A percentile compares a stretch with the other conserved stretches of the same genome.
These are phyloP conservation scores for Pseudomugil tenellus DNA, from an alignment of 2,797 vertebrate species.

Conservation along the genomic window DNA sequence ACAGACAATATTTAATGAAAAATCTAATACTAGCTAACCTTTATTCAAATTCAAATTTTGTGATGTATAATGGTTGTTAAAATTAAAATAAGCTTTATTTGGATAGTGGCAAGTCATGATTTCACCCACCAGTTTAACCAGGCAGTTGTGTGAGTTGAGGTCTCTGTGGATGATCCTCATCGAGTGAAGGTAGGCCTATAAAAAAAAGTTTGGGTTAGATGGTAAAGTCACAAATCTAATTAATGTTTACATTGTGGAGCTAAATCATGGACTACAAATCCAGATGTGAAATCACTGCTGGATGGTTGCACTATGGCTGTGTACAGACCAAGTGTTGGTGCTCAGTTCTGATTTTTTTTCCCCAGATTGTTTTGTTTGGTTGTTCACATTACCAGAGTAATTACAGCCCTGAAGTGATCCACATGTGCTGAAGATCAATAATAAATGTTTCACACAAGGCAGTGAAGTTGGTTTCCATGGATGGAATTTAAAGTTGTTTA, in stretches of 20 bases:
- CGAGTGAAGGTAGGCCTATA: conserved; percentile 92
- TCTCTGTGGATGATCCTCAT: conserved; percentile 98
- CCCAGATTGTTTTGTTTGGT: no score
- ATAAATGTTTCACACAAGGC: no score
- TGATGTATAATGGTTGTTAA: neutral
- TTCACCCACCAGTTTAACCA: conserved; percentile 91
- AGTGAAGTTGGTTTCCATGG: no score
- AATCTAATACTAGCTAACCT: neutral
- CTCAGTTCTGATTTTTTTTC: no score
- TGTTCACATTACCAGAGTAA: no score
- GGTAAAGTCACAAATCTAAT: neutral
- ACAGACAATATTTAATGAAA: neutral
- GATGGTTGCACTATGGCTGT: no score
- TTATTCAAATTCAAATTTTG: neutral
- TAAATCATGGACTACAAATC: neutral
- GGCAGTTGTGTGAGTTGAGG: conserved; percentile 96
- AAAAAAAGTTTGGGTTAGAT: neutral
- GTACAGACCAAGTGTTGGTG: no score
- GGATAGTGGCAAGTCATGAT: neutral
- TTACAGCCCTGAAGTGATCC: no score
- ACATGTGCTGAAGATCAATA: no score
- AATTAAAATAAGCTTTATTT: neutral
- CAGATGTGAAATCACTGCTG: neutral
- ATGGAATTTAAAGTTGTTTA: no score
- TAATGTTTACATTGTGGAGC: neutral